Evolutionary conservation across 1,140 invertebrate species (phyloP), one percentile per base, ranked within the genome.

Genomic region (Bicyclus anynana): DNA sequence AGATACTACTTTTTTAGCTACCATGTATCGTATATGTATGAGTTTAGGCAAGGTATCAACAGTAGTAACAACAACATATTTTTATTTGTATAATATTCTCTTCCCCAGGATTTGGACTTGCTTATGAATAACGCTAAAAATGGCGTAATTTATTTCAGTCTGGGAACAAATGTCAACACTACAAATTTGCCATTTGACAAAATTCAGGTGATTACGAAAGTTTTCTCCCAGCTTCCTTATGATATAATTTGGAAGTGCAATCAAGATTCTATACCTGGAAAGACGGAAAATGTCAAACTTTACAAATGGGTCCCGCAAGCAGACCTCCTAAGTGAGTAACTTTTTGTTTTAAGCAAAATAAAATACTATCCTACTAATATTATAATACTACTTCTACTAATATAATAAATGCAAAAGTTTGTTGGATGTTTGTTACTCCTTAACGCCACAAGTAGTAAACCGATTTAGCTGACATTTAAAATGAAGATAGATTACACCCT

Each of bases 171-270:
- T 38, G 59, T 90, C 0, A 74, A 79, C 53, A 77, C 84, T 13
- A 60, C 70, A 2, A 56, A 81, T n/a, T 65, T 91, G 33, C 74
- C 85, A 1, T 17, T 59, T 10, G 66, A 76, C 12, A 75, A 75
- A 13, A 40, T 81, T 23, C 58, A 81, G 35, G 65, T 70, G 2
- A 77, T 92, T 6, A 59, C 87, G 12, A 65, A 80, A 29, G 87
- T 80, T 1, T 89, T 92, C 29, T 56, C 80, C 7, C 64, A 84
- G 51, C 48, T 91, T 13, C 87, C 87, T 10, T 90, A 86, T 47
- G 79, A 74, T 61, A 69, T 90, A 44, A 47, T 91, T 52, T 91
- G 88, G 89, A 91, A 90, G 71, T 90, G 77, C 65, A 88, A 90
- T 54, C 54, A 64, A 2, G 80, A 84, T 23, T 65, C 53, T 7